Conservation (phyloP, 2,888 invertebrate genomes). For the Parelbella ahira region DNA sequence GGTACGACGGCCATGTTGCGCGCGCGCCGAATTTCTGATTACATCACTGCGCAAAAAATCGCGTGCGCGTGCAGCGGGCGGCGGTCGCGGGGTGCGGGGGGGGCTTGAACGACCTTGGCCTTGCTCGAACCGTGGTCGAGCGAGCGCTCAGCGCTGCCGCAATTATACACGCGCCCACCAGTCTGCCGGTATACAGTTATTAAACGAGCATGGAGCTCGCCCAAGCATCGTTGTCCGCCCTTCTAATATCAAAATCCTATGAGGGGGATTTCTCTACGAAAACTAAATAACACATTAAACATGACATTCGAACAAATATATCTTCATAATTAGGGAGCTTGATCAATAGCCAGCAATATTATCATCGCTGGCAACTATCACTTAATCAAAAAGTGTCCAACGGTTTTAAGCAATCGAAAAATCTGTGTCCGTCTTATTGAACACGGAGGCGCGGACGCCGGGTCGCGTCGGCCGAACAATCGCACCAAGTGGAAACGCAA, state of each 20-base stretch:
- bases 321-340: too few species aligned
- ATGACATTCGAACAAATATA: too few species aligned
- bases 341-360: too few species aligned
- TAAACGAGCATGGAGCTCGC: conserved; percentile 32
- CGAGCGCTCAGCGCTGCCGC: conserved; percentile 58
- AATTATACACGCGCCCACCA: conserved; percentile 73
- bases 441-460: neutral
- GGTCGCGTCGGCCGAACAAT: conserved; percentile 21
- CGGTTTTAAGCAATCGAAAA: too few species aligned
- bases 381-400: too few species aligned
- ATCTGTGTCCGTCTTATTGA: too few species aligned
- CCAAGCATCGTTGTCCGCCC: too few species aligned
- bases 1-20: conserved; percentile 62
- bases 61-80: conserved; percentile 51
- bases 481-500: conserved; percentile 39
- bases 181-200: conserved; percentile 57
- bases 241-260: too few species aligned
- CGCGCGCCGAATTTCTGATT: conserved; percentile 73
- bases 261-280: too few species aligned
- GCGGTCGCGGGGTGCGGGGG: conserved; percentile 35
- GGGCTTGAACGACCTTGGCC: conserved; percentile 66
- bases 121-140: conserved; percentile 73
- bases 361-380: neutral
- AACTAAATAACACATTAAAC: too few species aligned
- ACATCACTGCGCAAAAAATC: conserved; percentile 76